Base-by-base conservation (phyloP, 2,888 invertebrate species). In the Chaetogeoica ovagalla region DNA sequence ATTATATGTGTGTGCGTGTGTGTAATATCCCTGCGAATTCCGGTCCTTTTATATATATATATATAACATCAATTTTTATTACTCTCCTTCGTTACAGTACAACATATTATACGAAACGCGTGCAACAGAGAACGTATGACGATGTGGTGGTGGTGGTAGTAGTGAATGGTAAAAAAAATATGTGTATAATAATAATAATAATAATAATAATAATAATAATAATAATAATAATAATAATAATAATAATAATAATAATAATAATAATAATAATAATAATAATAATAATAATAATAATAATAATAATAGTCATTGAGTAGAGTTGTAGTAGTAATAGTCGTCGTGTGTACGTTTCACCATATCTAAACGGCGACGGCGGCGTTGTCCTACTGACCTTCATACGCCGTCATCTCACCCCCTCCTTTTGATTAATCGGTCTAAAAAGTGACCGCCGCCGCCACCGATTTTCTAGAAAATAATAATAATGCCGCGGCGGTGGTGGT, bases 301-400 rank as follows among this genome's bases (percentile, higher is more conserved):
- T 66, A 66, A 39, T 66, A 21, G n/a, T n/a, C n/a, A n/a, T n/a
- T n/a, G n/a, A n/a, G n/a, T n/a, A 11, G 37, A 59, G 21, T 60
- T 4, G 43, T 55, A 63, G 48, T 63, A 37, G 48, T 73, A 23
- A 52, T 62, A 30, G 63, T 73, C 15, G 48, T 37, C 23, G 13
- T 60, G 59, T 52, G 43, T 71, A 71, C 79, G 63, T 79, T 79
- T 79, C 79, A 71, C 79, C 63, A 65, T 55, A 43, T 71, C 60
- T 39, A 62, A 43, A 71, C 39, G 79, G 57, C 79, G 30, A 30
- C 30, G 79, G 55, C 71, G 79, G 55, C 71, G 79, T 79, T 79
- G 79, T 79, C 79, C 79, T 79, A 79, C 79, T 79, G 79, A 79
- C 79, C 79, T 79, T 79, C 79, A 79, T 79, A 71, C 30, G 30